These are phyloP conservation scores for Ammospiza caudacuta DNA, from an alignment of 2,113 vertebrate species.

Conservation along the genomic window DNA sequence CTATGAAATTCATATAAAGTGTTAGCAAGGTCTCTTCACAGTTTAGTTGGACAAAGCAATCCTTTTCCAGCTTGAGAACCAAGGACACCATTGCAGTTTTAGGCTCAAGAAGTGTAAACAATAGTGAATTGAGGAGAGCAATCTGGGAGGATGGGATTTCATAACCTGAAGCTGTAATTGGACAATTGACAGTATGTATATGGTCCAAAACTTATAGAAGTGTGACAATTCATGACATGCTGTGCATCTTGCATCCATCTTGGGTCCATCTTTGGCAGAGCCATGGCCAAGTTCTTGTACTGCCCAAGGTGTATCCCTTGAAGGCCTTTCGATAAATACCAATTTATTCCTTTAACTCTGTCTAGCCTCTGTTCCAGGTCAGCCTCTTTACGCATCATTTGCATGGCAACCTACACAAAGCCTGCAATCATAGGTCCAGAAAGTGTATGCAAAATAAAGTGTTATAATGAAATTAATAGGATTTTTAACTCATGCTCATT, in stretches of 20 bases:
- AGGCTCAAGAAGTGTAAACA: neutral
- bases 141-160: neutral
- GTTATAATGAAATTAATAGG: neutral
- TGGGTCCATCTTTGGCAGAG: neutral
- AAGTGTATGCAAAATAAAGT: neutral
- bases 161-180: neutral
- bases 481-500: conserved; percentile 3
- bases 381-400: neutral
- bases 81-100: neutral
- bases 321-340: neutral
- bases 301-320: neutral
- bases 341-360: neutral
- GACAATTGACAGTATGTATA: neutral
- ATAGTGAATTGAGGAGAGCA: neutral
- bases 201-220: neutral
- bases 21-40: neutral
- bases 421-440: neutral
- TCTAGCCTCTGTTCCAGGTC: neutral
- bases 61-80: neutral
- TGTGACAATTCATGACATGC: neutral
- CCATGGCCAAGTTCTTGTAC: neutral
- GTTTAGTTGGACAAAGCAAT: neutral
- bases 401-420: neutral
- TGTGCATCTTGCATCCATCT: neutral
- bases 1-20: neutral